Base-by-base conservation (phyloP, 1,140 invertebrate genomes). In the Plectus sambesii region DNA sequence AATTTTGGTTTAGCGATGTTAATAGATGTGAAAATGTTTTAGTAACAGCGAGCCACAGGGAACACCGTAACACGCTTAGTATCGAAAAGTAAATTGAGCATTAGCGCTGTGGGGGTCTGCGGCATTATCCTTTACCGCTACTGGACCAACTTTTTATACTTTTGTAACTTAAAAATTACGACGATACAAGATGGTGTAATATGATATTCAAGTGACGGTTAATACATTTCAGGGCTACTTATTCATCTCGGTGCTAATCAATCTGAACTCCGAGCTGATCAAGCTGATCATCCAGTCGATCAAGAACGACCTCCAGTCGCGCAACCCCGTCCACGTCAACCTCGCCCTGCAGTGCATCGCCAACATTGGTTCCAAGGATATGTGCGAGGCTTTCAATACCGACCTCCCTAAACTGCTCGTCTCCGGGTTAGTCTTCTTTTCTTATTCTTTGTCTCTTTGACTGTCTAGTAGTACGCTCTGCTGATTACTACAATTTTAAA, bases 291-390 rank as follows among this genome's bases (percentile, higher is more conserved):
- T 98, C 59, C 93, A 98, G 74, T 92, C 87, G 66, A 97, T 99
- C 70, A 97, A 97, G 75, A 97, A 98, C 78, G 94, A 99, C 76
- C 75, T 99, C 59, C 79, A 81, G 58, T 93, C 88, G 42, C 76
- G 90, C 51, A 99, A 99, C 76, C 92, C 94, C 15, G 87, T 97
- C 61, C 90, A 97, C 70, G 89, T 98, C 15, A 97, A 94, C 74
- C 78, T 99, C 55, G 92, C 94, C n/a, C 77, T 99, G 44, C 93
- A 99, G 74, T 99, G 94, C 72, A 97, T 99, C 64, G 92, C 94
- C 12, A 99, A 99, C 73, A 97, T 99, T 73, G 93, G 93, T 22
- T 94, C 87, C 65, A 84, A 88, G 69, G 94, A 99, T 71, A 99
- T 99, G 94, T 92, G 90, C 17, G 93, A 99, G 72, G 88, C 88